Base-by-base conservation (phyloP, 2,888 invertebrate genomes). In the Archips xylosteana region DNA sequence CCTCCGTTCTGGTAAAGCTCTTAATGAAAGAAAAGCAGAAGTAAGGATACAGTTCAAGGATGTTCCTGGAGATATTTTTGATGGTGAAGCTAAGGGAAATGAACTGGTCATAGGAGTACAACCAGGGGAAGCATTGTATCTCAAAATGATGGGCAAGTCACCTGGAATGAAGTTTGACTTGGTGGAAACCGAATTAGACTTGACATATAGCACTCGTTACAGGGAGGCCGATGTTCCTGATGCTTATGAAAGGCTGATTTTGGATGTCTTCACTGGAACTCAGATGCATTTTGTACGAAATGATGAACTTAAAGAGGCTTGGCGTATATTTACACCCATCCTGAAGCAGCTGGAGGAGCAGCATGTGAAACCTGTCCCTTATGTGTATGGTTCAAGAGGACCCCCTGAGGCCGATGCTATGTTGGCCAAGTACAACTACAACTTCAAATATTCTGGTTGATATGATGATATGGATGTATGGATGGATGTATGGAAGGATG, bases 201-300 rank as follows among this genome's bases (percentile, higher is more conserved):
- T 99, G 12, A 99, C 99, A 0, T 99, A 99, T 86, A 97, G 97
- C 76, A 96, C 96, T 85, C 96, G 99, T 83, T 99, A 99, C 89
- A 96, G 97, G 91, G 99, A 98, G 87, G 90, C 95, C 23, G 92
- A 95, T 84, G 92, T 99, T 77, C 99, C 99, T 1, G 99, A 99
- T 92, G 99, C 99, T 2, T 99, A 99, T 88, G 99, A 99, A 90
- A 96, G 99, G 77, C 95, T 99, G 75, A 98, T 99, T 81, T 94
- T 99, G 76, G 99, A 99, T 88, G 99, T 99, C 0, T 99, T 99
- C 89, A 98, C 98, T 87, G 99, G 99, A 47, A 98, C 98, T 10
- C 99, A 99, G 95, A 99, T 99, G 97, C 99, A 99, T 92, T 99
- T 99, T 94, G 99, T 99, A 0, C 96, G 99, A 64, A 97, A 97